These are phyloP conservation scores for Nothocercus julius DNA, from an alignment of 2,113 vertebrate genomes.

Conservation along the genomic window DNA sequence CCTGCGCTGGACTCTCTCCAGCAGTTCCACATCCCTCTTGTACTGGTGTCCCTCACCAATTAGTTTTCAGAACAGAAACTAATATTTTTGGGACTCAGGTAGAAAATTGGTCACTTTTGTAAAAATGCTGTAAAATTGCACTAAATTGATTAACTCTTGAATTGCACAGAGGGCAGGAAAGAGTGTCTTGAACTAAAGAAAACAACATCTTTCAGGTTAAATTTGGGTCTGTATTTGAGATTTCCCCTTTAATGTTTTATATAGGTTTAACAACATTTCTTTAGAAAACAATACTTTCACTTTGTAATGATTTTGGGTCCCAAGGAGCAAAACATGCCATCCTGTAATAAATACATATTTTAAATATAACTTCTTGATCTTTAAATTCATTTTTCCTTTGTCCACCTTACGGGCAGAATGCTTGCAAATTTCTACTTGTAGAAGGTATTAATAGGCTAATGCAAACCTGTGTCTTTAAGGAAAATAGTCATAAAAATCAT, in stretches of 20 bases:
- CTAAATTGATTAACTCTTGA: background rate
- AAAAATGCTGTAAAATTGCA: background rate
- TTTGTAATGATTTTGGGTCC: background rate
- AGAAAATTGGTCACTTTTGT: background rate
- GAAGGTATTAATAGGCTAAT: background rate
- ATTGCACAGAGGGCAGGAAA: background rate
- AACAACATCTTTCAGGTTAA: background rate
- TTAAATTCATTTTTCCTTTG: background rate
- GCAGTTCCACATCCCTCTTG: too few species aligned
- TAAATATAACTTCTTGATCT: background rate
- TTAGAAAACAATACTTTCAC: background rate
- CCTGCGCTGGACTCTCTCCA: too few species aligned
- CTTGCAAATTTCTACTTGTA: background rate
- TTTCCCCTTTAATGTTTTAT: background rate
- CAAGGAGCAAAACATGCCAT: background rate
- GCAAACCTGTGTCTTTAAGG: background rate
- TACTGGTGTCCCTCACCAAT: too few species aligned
- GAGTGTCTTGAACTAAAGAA: accelerated
- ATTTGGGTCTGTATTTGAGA: background rate
- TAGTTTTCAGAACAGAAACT: background rate
- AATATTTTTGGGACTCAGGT: background rate
- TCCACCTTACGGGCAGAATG: background rate
- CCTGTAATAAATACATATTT: background rate
- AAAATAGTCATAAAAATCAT: background rate
- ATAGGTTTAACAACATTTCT: background rate